Percentiles rank a stretch among this genome's conserved stretches.
phyloP scores from a whole-genome alignment of 2,113 vertebrate genomes.

The Solenodon paradoxus region DNA sequence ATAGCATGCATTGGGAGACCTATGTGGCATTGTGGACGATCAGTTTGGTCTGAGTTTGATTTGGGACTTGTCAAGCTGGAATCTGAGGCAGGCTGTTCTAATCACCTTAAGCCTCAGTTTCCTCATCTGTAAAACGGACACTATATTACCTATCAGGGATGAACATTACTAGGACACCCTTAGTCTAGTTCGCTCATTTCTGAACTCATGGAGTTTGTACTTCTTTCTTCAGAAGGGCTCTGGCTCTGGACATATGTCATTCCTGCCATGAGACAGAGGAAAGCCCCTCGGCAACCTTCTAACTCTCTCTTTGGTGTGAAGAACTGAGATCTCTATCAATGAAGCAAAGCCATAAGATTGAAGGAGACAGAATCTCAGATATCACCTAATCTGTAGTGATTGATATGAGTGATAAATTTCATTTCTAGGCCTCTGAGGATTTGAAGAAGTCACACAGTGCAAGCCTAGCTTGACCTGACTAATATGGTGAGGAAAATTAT shows the following conservation, averaged over 20 bases:
- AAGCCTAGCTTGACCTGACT: not conserved
- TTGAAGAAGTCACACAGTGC: not conserved
- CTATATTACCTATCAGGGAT: not conserved
- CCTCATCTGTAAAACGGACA: not conserved
- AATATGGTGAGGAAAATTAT: not conserved
- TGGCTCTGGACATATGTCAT: not conserved
- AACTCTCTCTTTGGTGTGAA: not conserved
- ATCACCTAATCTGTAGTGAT: not conserved
- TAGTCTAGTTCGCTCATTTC: not conserved
- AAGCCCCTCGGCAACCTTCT: not conserved
- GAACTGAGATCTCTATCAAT: not conserved
- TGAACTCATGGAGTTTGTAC: not conserved
- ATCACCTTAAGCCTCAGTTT: not conserved
- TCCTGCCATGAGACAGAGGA: not conserved
- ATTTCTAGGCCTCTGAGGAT: not conserved
- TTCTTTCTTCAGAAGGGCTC: not conserved
- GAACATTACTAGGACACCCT: not conserved
- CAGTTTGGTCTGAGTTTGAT: not conserved
- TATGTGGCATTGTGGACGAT: not conserved
- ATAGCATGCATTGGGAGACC: not conserved
- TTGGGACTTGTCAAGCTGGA: not conserved
- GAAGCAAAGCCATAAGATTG: not conserved
- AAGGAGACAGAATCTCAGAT: not conserved
- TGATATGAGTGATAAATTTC: not conserved
- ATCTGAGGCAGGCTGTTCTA: not conserved